Evolutionary conservation across 2,888 invertebrate genomes (phyloP), one percentile per base, ranked within the genome.

Genomic region (Epicampocera succincta): DNA sequence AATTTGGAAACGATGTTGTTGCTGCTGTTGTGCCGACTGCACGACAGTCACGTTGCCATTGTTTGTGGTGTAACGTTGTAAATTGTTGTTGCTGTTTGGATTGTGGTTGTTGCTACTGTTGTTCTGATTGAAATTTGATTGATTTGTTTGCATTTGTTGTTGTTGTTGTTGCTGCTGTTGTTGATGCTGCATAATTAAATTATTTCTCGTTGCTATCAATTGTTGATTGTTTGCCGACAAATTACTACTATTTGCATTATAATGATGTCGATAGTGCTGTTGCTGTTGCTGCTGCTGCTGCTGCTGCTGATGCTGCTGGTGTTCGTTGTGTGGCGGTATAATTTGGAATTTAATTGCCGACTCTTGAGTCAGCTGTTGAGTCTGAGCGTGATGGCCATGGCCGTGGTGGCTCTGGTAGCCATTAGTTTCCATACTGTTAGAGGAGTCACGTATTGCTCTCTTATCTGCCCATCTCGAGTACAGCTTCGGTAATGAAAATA

Each of bases 381-480:
- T 87, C 75, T 88, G 88, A 13, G 85, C 87, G 75, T 88, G 89
- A 46, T 86, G 84, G 74, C 86, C 87, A 78, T 87, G 86, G 29
- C 86, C 88, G 44, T 86, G 88, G 76, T 88, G 88, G 33, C 86
- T 86, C 73, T 77, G 79, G 68, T 81, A 87, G 58, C 86, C 87
- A 56, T 85, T 84, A 56, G 85, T 86, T n/a, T 89, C 89, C 85
- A 88, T 61, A 25, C 46, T 60, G 42, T 50, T 69, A 25, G 85
- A 84, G 3, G 84, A 81, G 40, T 89, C 89, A 19, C 89, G 89
- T 44, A 82, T 71, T 68, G 86, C 86, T 15, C 91, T 86, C 4
- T 91, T 87, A 50, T 91, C 91, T 21, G 90, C 87, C 91, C 91
- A 91, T 50, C 91, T 89, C 2, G 91, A 89, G 83, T 91, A 91